phyloP scores from a whole-genome alignment of 2,888 invertebrate genomes.

The Poecilobothrus nobilitatus region DNA sequence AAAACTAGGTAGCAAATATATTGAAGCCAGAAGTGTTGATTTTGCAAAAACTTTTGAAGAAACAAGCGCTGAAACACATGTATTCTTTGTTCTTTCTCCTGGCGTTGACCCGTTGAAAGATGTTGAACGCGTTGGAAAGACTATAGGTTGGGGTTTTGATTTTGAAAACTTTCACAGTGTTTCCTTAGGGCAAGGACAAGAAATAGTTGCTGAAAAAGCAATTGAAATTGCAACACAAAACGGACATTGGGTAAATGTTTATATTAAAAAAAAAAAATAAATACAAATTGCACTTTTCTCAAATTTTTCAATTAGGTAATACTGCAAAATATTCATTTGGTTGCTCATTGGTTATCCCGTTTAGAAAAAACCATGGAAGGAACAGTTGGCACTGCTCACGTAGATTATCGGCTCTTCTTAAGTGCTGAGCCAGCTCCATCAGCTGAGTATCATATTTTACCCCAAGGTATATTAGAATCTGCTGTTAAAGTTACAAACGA shows the following conservation, averaged over 20 bases:
- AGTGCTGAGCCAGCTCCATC: constrained; percentile 79
- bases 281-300: background rate
- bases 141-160: constrained; percentile 69
- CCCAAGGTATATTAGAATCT: constrained; percentile 83
- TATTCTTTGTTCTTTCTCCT: constrained; percentile 89
- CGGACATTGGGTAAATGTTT: constrained; percentile 81
- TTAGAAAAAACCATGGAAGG: constrained; percentile 89
- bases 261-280: background rate
- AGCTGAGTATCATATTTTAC: constrained; percentile 57
- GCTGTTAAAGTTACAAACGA: constrained; percentile 95
- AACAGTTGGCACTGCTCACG: constrained; percentile 57
- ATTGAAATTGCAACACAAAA: constrained; percentile 64
- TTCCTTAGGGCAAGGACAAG: constrained; percentile 90
- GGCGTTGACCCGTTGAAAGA: constrained; percentile 93
- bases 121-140: constrained; percentile 76
- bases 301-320: background rate
- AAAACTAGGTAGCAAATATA: constrained; percentile 73
- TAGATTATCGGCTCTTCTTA: constrained; percentile 63
- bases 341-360: constrained; percentile 76
- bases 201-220: constrained; percentile 80
- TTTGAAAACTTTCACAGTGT: constrained; percentile 84
- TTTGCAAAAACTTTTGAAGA: constrained; percentile 81
- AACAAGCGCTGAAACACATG: constrained; percentile 72
- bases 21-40: constrained; percentile 67
- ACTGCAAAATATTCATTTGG: constrained; percentile 86